Evolutionary conservation across 2,797 vertebrate genomes (phyloP), one percentile per base, ranked within the genome.

Genomic region (Tarsius wallacei): DNA sequence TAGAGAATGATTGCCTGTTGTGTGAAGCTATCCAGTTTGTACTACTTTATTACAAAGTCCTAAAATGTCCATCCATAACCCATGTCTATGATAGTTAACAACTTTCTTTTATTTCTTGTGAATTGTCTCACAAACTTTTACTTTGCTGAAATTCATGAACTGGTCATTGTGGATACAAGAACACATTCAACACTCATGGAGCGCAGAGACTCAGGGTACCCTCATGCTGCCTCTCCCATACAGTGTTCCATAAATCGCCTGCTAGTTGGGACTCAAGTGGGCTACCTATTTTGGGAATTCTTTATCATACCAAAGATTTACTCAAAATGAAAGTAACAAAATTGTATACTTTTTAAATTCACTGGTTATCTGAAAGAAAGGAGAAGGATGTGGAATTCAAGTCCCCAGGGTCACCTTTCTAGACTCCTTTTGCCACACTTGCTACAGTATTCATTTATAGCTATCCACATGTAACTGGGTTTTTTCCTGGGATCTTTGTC

Each of bases 251-350:
- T 26, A 31, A 57, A 1, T 14, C 7, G 66, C 19, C 3, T 31
- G 0, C 6, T 0, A 0, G 16, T 7, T 7, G 17, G 22, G n/a
- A 11, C 61, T 8, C 4, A 2, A 28, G 3, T 5, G 0, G 7
- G 24, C 57, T 2, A 2, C 15, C 36, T 19, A 2, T 7, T 33
- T 14, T 17, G 59, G 10, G 1, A 53, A 16, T 2, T 5, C 15
- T 42, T 11, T 3, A 0, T 51, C 47, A 24, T 9, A n/a, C 15
- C 36, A 11, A 70, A 15, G 11, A 4, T 22, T 26, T 33, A 26
- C 22, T 77, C 22, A 4, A 0, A 21, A 77, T 7, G 19, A 42
- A 57, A 64, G 64, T 0, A 3, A 47, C 11, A 13, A 9, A 13
- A 24, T 28, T 7, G 42, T 10, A 5, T 4, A 10, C 0, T 1